These are phyloP conservation scores for Oreochromis aureus DNA, from an alignment of 2,113 vertebrate species.

Conservation along the genomic window DNA sequence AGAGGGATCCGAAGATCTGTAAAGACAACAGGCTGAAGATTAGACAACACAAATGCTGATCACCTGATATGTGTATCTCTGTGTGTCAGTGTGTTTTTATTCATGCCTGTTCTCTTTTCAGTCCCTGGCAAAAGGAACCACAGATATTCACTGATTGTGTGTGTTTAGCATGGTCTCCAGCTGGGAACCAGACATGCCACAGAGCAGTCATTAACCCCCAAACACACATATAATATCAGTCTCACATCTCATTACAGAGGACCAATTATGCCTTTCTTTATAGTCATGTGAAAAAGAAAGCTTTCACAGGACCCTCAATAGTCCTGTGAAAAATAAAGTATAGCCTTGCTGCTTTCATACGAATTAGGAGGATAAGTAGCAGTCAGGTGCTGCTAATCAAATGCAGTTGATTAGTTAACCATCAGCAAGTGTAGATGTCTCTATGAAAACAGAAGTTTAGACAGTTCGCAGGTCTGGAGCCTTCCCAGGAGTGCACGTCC, in stretches of 20 bases:
- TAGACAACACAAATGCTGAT: constrained; percentile 37
- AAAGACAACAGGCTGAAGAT: constrained; percentile 30
- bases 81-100: neutral
- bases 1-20: constrained; percentile 92
- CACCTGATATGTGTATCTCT: neutral
- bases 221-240: neutral
- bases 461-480: neutral
- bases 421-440: neutral
- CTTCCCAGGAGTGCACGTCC: neutral
- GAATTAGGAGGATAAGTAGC: neutral
- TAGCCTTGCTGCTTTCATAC: neutral
- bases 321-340: neutral
- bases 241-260: neutral
- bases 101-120: neutral
- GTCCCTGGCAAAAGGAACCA: neutral
- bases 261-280: neutral
- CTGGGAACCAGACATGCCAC: neutral
- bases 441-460: neutral
- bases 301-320: neutral
- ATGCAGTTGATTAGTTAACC: neutral
- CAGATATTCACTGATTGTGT: neutral
- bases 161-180: neutral
- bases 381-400: neutral
- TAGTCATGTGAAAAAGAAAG: neutral
- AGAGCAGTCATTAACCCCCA: neutral